Evolutionary conservation across 2,113 vertebrate genomes (phyloP).

Genomic region (Potamarius usumacintae): DNA sequence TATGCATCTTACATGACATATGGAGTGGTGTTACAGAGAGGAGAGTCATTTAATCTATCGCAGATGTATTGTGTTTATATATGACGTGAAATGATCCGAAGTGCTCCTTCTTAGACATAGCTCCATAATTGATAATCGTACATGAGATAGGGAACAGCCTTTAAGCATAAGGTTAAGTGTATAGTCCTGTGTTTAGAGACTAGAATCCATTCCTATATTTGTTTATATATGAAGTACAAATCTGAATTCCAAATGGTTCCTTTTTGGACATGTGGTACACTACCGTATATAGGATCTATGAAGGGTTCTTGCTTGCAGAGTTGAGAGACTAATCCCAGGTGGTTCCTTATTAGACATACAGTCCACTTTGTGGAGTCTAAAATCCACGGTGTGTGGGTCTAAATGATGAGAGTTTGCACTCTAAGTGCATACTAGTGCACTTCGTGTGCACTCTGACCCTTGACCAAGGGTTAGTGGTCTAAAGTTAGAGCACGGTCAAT

Average conservation of each 20-base stretch:
- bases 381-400: not conserved
- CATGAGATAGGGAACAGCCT: not conserved
- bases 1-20: not conserved
- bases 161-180: not conserved
- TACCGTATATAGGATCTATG: not conserved
- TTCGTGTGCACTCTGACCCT: conserved; percentile 19
- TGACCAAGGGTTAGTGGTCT: not conserved
- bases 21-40: not conserved
- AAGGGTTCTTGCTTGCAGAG: not conserved
- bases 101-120: not conserved
- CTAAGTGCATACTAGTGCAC: conserved; percentile 12
- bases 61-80: not conserved
- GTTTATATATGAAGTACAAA: not conserved
- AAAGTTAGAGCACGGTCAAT: conserved; percentile 9
- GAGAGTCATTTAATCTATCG: not conserved
- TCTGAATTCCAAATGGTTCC: not conserved
- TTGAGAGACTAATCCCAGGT: not conserved
- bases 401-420: not conserved
- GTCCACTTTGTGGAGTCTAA: not conserved
- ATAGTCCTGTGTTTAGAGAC: not conserved
- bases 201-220: not conserved
- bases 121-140: not conserved
- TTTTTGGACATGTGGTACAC: not conserved
- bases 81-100: not conserved
- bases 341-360: not conserved